Conservation (phyloP, 2,797 vertebrate genomes). For the Syngnathus acus region DNA sequence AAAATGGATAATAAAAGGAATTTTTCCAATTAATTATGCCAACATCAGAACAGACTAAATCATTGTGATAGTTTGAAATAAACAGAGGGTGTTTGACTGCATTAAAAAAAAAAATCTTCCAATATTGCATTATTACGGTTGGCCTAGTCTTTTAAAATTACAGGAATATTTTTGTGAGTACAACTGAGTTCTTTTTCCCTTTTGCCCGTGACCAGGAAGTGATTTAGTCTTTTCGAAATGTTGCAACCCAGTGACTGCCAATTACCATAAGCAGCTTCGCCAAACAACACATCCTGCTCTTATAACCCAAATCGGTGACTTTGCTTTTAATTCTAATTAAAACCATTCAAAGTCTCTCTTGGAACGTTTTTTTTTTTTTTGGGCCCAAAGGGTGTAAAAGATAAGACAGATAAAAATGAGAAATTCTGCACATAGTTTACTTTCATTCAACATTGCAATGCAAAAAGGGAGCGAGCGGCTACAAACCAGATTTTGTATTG, state of each 20-base stretch:
- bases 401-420: slow-evolving; percentile 31
- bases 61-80: neutral
- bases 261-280: neutral
- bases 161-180: too few species aligned
- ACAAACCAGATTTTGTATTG: slow-evolving; percentile 61
- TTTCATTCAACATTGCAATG: slow-evolving; percentile 64
- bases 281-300: slow-evolving; percentile 2
- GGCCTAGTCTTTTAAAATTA: too few species aligned
- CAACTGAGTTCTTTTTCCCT: too few species aligned
- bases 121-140: neutral
- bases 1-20: neutral
- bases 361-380: neutral
- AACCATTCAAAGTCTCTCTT: neutral
- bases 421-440: slow-evolving; percentile 61
- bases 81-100: neutral
- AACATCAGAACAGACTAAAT: neutral
- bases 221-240: neutral
- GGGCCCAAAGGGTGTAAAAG: neutral
- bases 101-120: neutral
- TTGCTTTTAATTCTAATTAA: neutral
- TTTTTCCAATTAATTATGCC: neutral
- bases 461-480: slow-evolving; percentile 47
- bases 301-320: neutral
- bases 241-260: neutral
- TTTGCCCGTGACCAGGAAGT: neutral